Evolutionary conservation across 1,140 invertebrate species (phyloP).

Genomic region (Bombus turneri): DNA sequence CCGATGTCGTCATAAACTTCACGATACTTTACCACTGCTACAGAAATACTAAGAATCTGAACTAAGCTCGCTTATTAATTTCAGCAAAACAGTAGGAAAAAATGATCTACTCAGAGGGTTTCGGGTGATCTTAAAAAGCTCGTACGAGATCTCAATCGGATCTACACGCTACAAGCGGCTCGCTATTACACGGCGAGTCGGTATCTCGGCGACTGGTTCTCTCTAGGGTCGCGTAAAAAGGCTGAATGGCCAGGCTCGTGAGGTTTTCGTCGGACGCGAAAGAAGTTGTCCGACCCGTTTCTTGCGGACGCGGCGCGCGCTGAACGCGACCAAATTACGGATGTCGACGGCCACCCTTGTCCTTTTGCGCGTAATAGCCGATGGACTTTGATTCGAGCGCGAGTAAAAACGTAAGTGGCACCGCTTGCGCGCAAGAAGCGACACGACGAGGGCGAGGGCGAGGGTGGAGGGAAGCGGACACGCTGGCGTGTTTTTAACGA

Average conservation of each 20-base stretch:
- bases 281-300: not conserved
- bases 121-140: not conserved
- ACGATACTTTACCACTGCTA: rapidly evolving
- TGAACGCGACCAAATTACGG: constrained; percentile 30
- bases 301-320: not conserved
- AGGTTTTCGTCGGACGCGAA: constrained; percentile 21
- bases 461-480: not conserved
- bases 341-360: constrained; percentile 8
- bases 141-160: not conserved
- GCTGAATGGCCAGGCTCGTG: not conserved
- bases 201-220: not conserved
- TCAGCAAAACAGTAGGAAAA: not conserved
- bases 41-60: not conserved
- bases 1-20: not conserved
- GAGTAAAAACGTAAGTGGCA: constrained; percentile 61
- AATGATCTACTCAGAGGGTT: too few species aligned
- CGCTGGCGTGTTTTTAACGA: constrained; percentile 68
- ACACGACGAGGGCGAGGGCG: not conserved
- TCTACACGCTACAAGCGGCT: too few species aligned
- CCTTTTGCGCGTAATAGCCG: constrained; percentile 10
- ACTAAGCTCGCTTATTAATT: not conserved
- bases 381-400: constrained; percentile 22
- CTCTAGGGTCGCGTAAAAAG: not conserved
- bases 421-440: constrained; percentile 31
- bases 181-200: not conserved